phyloP scores from a whole-genome alignment of 2,113 vertebrate genomes.

The Bubo bubo region DNA sequence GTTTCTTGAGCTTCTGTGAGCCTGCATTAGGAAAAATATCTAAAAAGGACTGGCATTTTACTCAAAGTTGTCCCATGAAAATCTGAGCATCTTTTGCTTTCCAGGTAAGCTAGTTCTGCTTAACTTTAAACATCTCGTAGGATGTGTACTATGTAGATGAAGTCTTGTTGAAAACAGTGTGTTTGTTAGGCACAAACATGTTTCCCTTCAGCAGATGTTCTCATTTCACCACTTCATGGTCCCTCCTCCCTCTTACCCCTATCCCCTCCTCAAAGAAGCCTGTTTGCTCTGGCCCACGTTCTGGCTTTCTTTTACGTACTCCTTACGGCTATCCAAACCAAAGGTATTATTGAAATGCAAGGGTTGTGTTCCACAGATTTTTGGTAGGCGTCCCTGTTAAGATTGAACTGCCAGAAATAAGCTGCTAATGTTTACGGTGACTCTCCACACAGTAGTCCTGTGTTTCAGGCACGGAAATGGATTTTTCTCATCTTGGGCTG shows the following conservation, averaged over 20 bases:
- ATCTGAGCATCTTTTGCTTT: neutral
- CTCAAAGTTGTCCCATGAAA: neutral
- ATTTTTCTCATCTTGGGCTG: neutral
- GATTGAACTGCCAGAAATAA: neutral
- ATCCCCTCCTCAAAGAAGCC: neutral
- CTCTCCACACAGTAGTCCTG: conserved; percentile 14
- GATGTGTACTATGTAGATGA: neutral
- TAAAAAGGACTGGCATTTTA: neutral
- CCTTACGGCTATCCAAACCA: conserved; percentile 12
- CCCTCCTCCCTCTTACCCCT: neutral
- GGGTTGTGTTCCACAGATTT: conserved; percentile 15
- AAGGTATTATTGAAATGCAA: conserved; percentile 42
- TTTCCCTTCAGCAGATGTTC: neutral
- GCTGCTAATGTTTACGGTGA: neutral
- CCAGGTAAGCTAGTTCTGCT: neutral
- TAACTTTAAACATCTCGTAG: neutral
- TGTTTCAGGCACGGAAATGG: conserved; percentile 22
- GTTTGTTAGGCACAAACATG: neutral
- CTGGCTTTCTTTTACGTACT: neutral
- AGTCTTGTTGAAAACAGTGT: neutral
- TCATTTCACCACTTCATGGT: neutral
- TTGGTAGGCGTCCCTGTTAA: neutral
- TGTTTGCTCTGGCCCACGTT: neutral
- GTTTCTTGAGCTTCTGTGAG: neutral
- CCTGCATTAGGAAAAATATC: neutral